These are phyloP conservation scores for Canis aureus DNA, from an alignment of 2,113 vertebrate genomes.

Conservation along the genomic window DNA sequence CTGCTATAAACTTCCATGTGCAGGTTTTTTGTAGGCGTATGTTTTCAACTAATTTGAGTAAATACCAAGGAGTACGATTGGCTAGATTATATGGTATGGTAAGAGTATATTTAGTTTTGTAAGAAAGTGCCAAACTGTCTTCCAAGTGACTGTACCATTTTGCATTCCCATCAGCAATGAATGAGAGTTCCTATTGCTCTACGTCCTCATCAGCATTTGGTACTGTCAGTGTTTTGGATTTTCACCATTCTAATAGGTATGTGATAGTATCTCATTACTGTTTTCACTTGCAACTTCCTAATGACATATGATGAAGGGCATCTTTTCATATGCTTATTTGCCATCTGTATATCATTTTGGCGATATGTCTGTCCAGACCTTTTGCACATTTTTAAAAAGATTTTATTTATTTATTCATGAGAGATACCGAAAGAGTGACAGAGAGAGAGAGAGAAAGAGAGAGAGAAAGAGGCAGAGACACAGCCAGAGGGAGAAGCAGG, in stretches of 20 bases:
- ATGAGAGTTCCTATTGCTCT: background rate
- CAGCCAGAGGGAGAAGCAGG: no score
- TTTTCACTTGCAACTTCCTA: background rate
- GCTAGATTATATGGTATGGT: background rate
- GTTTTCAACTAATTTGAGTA: background rate
- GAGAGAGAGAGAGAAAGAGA: no score
- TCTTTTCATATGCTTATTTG: background rate
- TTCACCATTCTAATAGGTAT: background rate
- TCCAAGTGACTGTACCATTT: background rate
- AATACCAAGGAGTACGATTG: background rate
- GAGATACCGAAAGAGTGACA: no score
- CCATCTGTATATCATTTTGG: background rate
- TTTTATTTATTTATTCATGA: no score
- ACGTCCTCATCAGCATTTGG: background rate
- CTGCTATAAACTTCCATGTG: background rate
- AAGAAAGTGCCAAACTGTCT: background rate
- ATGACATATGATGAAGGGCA: background rate
- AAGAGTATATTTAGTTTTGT: background rate
- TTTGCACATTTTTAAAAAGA: background rate
- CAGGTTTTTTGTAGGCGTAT: background rate
- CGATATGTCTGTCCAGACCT: background rate
- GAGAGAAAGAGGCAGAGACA: no score
- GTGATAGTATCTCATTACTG: no score
- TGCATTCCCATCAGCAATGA: background rate
- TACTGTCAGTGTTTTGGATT: background rate